Evolutionary conservation across 2,113 vertebrate species (phyloP).

Genomic region (Equus przewalskii): DNA sequence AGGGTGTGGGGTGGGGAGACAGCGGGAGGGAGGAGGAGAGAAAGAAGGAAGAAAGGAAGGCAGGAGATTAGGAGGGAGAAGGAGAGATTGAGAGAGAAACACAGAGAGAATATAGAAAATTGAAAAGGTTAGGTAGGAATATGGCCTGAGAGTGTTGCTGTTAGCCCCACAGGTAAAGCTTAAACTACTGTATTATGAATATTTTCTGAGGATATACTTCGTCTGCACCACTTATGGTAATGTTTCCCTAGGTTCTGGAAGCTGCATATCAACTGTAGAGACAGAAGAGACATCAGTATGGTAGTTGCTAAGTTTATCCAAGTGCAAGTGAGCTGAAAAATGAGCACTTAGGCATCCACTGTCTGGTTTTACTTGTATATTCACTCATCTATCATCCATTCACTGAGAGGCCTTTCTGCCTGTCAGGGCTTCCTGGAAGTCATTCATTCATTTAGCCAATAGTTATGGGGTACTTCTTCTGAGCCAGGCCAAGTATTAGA

Average conservation of each 20-base stretch:
- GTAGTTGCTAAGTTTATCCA: background rate
- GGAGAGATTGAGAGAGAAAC: background rate
- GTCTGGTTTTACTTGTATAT: background rate
- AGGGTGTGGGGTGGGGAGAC: background rate
- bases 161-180: background rate
- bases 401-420: background rate
- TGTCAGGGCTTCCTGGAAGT: background rate
- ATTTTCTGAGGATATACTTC: slow-evolving; percentile 56
- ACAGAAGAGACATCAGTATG: background rate
- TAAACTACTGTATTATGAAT: slow-evolving; percentile 36
- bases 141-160: background rate
- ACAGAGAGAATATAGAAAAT: background rate
- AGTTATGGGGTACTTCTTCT: background rate
- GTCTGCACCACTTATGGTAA: background rate
- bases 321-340: slow-evolving; percentile 50
- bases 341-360: background rate
- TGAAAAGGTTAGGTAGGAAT: background rate
- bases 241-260: slow-evolving; percentile 20
- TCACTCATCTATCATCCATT: background rate
- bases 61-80: background rate
- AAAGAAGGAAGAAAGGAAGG: background rate
- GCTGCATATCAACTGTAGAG: background rate
- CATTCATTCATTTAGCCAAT: slow-evolving; percentile 12
- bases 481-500: background rate
- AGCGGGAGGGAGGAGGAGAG: background rate